phyloP scores from a whole-genome alignment of 2,888 invertebrate genomes.

The Entomobrya proxima region DNA sequence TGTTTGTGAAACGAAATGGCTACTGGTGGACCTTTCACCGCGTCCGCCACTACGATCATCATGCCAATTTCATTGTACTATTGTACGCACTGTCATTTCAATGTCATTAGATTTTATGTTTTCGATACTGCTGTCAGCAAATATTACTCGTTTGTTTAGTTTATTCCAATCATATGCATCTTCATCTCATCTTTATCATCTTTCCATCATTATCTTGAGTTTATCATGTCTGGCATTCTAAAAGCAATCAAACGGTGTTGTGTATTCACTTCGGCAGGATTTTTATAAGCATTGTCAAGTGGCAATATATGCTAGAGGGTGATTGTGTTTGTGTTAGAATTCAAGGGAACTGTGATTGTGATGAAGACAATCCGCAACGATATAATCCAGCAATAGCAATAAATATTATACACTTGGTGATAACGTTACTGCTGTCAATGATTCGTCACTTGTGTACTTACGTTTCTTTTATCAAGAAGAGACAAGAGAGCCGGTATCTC shows the following conservation, averaged over 20 bases:
- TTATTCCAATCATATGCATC: constrained; percentile 24
- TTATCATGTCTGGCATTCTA: background rate
- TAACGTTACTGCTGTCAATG: too few species aligned
- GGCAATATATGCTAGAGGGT: too few species aligned
- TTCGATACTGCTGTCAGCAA: constrained; percentile 44
- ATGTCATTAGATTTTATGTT: constrained; percentile 45
- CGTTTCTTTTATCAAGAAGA: too few species aligned
- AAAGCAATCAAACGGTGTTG: constrained; percentile 51
- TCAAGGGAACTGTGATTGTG: too few species aligned
- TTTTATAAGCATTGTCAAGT: constrained; percentile 40
- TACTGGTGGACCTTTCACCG: constrained; percentile 24
- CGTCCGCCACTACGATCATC: constrained; percentile 3
- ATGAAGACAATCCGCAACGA: too few species aligned
- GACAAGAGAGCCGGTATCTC: too few species aligned
- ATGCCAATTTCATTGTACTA: background rate
- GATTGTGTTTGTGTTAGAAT: too few species aligned
- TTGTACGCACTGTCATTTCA: constrained; percentile 44
- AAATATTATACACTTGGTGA: too few species aligned
- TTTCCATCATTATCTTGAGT: background rate
- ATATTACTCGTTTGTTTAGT: constrained; percentile 32
- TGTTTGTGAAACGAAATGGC: background rate
- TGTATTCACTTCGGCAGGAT: constrained; percentile 44
- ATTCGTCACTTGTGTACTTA: too few species aligned
- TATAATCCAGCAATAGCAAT: too few species aligned
- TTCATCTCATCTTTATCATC: constrained; percentile 4